Base-by-base conservation (phyloP, 2,797 vertebrate species). In the Lepilemur septentrionalis region DNA sequence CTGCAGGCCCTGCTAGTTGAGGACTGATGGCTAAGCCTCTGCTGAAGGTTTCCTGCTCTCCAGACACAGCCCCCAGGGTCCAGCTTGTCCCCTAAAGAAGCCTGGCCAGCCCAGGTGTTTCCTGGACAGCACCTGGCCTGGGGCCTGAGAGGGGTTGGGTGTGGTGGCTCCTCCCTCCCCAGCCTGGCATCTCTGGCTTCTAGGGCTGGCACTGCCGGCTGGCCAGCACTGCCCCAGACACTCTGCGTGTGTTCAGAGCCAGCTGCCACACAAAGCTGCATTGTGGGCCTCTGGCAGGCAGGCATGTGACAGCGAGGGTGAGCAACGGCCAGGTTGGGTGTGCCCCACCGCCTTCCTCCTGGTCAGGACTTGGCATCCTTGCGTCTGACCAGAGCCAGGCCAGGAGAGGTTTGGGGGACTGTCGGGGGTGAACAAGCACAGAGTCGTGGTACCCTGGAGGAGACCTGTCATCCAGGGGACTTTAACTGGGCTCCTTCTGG, bases 221-320 rank as follows among this genome's bases (percentile, higher is more conserved):
- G 4, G 61, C 82, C 78, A 67, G 96, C 70, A 85, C 92, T 78
- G 59, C 57, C 86, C 81, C 76, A 92, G 92, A 88, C 87, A 28
- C 22, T 10, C 1, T 0, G 59, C 7, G 0, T 30, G 92, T 52
- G 59, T 32, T 55, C 75, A 0, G 5, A 80, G 94, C 97, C 97
- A 96, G 95, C 96, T 88, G 96, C 84, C 1, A 0, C 89, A 97
- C 96, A 96, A 90, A 94, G 97, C 52, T 0, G 0, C 95, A 59
- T 90, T 97, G 97, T 97, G 84, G 92, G 67, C 28, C 67, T 75
- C 15, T 28, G 67, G 89, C 4, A 0, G 89, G 85, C 35, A 1
- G n/a, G 28, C 97, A 89, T 0, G 5, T 97, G 96, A 97, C 38
- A 20, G 12, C 67, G 87, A 63, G 80, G 72, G 83, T 57, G 83